Conservation (phyloP, 2,797 vertebrate genomes). For the Eospalax fontanierii region DNA sequence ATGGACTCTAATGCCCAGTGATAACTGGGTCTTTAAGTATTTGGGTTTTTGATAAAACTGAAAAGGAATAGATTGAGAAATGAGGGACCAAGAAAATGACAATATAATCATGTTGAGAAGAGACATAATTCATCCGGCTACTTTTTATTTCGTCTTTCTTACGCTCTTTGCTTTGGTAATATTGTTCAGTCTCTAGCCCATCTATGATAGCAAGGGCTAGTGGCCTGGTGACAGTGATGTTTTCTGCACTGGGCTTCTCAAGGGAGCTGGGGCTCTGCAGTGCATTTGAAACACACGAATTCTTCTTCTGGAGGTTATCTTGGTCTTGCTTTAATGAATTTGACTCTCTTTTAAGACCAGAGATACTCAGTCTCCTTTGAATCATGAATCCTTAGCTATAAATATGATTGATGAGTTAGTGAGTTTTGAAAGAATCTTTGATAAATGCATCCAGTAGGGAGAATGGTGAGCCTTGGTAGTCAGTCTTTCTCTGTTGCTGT, state of each 20-base stretch:
- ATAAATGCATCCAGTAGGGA: neutral
- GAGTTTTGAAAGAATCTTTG: slow-evolving; percentile 12
- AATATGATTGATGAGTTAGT: slow-evolving; percentile 11
- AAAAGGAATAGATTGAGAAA: neutral
- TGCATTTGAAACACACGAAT: neutral
- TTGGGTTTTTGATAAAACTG: slow-evolving; percentile 41
- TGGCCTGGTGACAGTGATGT: neutral
- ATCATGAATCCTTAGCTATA: slow-evolving; percentile 22
- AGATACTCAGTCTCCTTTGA: slow-evolving; percentile 46
- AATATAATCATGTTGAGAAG: neutral
- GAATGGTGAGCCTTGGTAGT: neutral
- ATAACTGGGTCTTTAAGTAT: slow-evolving; percentile 30
- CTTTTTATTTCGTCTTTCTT: slow-evolving; percentile 51
- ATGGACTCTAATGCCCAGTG: neutral
- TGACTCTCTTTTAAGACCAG: slow-evolving; percentile 2
- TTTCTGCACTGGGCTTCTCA: neutral
- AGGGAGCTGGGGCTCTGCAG: neutral
- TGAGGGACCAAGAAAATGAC: neutral
- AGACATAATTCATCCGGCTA: neutral
- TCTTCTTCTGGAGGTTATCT: neutral
- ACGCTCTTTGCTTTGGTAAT: slow-evolving; percentile 58
- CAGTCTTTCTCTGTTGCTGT: neutral
- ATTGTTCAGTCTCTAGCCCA: slow-evolving; percentile 48
- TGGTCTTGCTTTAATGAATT: slow-evolving; percentile 14
- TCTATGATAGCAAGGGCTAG: neutral